Evolutionary conservation across 2,797 vertebrate genomes (phyloP).

Genomic region (Octomys mimax): DNA sequence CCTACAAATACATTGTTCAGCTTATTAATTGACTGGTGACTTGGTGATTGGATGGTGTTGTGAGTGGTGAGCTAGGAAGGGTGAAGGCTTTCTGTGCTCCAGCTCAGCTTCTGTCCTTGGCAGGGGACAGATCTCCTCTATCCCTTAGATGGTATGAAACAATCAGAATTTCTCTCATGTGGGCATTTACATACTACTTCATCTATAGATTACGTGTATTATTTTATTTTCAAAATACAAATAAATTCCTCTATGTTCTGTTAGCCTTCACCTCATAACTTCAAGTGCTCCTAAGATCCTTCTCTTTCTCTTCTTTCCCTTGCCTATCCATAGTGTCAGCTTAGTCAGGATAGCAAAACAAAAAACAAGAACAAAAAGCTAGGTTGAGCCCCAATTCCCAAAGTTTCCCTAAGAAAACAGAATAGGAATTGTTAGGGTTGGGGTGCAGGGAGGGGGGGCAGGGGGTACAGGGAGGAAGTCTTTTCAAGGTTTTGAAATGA

Average conservation of each 20-base stretch:
- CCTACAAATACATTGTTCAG: background rate
- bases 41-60: background rate
- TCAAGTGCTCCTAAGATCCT: background rate
- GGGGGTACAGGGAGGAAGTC: slow-evolving; percentile 43
- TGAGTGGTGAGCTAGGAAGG: background rate
- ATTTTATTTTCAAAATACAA: slow-evolving; percentile 60
- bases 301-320: background rate
- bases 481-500: slow-evolving; percentile 75
- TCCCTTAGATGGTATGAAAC: background rate
- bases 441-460: background rate
- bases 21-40: background rate
- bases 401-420: slow-evolving; percentile 59
- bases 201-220: background rate
- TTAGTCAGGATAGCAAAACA: slow-evolving; percentile 13
- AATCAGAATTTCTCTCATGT: slow-evolving; percentile 13
- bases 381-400: background rate
- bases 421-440: slow-evolving; percentile 24
- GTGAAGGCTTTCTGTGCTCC: background rate
- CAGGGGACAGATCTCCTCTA: background rate
- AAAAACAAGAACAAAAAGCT: background rate
- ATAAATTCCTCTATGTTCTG: background rate
- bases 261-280: background rate
- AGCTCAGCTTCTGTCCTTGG: background rate
- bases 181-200: background rate
- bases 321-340: background rate